Conservation (phyloP, 1,140 invertebrate species). For the Microplitis mediator region DNA sequence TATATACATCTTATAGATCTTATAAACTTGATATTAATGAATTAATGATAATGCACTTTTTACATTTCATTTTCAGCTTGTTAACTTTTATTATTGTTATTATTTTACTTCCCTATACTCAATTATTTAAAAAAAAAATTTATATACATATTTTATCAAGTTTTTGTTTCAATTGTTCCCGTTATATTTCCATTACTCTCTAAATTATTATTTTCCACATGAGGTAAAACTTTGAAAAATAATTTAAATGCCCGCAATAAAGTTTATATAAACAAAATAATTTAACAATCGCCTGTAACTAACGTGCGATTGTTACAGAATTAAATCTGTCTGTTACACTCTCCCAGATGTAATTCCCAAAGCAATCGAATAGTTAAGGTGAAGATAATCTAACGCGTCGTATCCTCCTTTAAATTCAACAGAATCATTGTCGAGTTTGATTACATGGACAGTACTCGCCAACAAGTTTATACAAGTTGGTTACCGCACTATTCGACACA, state of each 20-base stretch:
- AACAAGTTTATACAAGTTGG: neutral
- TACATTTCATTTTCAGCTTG: neutral
- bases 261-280: too few relatives aligned
- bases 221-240: too few relatives aligned
- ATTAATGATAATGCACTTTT: slow-evolving; percentile 13
- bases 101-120: neutral
- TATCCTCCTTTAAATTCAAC: neutral
- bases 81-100: neutral
- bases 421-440: slow-evolving; percentile 1
- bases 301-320: too few relatives aligned
- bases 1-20: neutral
- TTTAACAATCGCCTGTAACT: too few relatives aligned
- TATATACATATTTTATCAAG: too few relatives aligned
- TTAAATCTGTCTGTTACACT: too few relatives aligned
- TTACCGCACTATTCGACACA: neutral
- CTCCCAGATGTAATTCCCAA: too few relatives aligned
- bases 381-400: neutral
- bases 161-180: too few relatives aligned
- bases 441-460: neutral
- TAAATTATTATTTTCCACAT: too few relatives aligned
- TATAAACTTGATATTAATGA: neutral
- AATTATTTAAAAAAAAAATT: neutral
- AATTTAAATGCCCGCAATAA: too few relatives aligned
- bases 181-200: too few relatives aligned
- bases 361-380: too few relatives aligned